Evolutionary conservation across 2,888 invertebrate genomes (phyloP), one percentile per base, ranked within the genome.

Genomic region (Sinotaia quadrata): DNA sequence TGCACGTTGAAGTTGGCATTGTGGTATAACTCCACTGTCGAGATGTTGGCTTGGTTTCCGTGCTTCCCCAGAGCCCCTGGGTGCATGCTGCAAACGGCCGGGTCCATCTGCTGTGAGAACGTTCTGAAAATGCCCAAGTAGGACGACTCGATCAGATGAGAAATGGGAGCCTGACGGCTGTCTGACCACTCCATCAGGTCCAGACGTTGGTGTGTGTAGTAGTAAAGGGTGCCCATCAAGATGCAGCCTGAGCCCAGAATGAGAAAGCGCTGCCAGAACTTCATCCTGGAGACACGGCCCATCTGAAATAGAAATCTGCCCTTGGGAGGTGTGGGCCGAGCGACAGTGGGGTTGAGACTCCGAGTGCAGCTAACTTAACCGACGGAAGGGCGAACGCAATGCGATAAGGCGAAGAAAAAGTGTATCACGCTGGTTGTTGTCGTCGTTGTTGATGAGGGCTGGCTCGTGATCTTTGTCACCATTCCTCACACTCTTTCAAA

Each of bases 191-290:
- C 47, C 8, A 21, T 24, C 8, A 47, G 47, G 24, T 24, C 36
- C 18, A 18, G 4, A 51, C 54, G 52, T n/a, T 52, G 36, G 7
- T 52, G 63, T 27, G 24, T 69, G 66, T 65, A 63, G 63, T 66
- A 63, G 44, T 69, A 67, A 10, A 75, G 65, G 44, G 80, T 74
- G 34, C 80, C 72, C 41, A 81, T 69, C 57, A 74, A 76, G 41
- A 79, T 68, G 29, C 79, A 71, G 27, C 77, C 69, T 18, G 78
- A 73, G 51, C 76, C 67, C 60, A 80, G 67, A 66, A 80, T 78
- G 34, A 78, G 72, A 41, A 81, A 71, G 18, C 81, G 79, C 65
- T 80, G 80, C 63, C 78, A 81, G 75, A 81, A 83, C 75, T 81
- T 83, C 81, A 83, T 83, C 78, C 77, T 78, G 77, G 75, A 51